Evolutionary conservation across 2,113 vertebrate genomes (phyloP).

Genomic region (Rissa tridactyla): DNA sequence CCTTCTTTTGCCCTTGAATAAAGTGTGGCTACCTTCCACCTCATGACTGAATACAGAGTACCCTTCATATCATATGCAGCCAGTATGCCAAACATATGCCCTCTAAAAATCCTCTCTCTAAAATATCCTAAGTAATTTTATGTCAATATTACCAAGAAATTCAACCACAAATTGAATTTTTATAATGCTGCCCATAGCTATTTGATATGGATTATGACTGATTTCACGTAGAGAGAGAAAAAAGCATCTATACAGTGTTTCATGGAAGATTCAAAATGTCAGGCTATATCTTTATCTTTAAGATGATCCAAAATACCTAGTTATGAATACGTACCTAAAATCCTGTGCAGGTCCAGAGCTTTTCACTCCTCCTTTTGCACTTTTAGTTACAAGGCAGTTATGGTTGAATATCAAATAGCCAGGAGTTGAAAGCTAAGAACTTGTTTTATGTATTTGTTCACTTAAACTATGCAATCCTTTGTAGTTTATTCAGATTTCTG

Average conservation of each 20-base stretch:
- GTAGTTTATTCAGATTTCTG: constrained; percentile 4
- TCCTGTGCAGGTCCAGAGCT: neutral
- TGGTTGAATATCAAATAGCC: neutral
- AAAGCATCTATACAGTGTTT: neutral
- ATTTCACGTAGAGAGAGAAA: neutral
- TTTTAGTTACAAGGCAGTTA: neutral
- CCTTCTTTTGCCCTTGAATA: neutral
- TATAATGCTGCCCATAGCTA: neutral
- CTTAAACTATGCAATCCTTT: neutral
- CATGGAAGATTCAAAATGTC: neutral
- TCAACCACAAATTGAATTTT: neutral
- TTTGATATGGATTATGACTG: neutral
- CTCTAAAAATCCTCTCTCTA: neutral
- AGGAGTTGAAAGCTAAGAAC: neutral
- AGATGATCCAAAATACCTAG: neutral
- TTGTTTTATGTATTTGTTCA: neutral
- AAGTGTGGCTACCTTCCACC: neutral
- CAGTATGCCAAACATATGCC: neutral
- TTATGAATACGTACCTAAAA: neutral
- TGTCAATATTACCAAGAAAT: neutral
- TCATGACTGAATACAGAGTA: neutral
- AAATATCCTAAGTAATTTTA: neutral
- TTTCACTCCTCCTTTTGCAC: neutral
- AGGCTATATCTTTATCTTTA: neutral
- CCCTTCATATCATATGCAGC: neutral